Percentiles rank a stretch among this genome's conserved stretches.
Evolutionary conservation across 1,140 invertebrate genomes (phyloP).

Genomic region (Whitmania pigra): DNA sequence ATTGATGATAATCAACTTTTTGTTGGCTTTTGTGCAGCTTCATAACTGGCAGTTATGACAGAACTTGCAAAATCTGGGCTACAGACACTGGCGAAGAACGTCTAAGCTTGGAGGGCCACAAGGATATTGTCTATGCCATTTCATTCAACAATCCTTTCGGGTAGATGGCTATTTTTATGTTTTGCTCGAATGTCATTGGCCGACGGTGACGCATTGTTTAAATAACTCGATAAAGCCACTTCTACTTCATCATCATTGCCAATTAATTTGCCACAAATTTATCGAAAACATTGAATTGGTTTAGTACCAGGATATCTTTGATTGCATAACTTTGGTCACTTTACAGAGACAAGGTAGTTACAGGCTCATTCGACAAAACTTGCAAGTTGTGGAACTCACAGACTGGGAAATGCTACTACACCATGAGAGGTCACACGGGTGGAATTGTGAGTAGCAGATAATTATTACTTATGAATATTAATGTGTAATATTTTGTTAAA

Average conservation of each 20-base stretch:
- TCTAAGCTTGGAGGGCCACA: slow-evolving; percentile 57
- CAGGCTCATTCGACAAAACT: slow-evolving; percentile 67
- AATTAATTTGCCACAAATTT: too few species aligned
- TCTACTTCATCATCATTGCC: too few species aligned
- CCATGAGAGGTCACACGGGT: slow-evolving; percentile 57
- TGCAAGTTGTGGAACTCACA: slow-evolving; percentile 57
- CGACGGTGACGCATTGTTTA: too few species aligned
- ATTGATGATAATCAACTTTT: not conserved
- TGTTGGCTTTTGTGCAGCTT: slow-evolving; percentile 48
- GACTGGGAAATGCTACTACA: slow-evolving; percentile 55
- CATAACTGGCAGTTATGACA: slow-evolving; percentile 66
- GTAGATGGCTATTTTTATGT: slow-evolving; percentile 38
- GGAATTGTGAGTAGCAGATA: slow-evolving; percentile 52
- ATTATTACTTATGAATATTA: too few species aligned
- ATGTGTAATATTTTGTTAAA: too few species aligned
- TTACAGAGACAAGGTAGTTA: slow-evolving; percentile 58
- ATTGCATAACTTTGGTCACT: not conserved
- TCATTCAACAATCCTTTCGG: slow-evolving; percentile 61
- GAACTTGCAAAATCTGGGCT: slow-evolving; percentile 70
- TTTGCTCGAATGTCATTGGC: not conserved
- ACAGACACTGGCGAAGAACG: slow-evolving; percentile 57
- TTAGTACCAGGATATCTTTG: too few species aligned
- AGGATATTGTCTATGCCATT: slow-evolving; percentile 66
- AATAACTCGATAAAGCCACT: too few species aligned
- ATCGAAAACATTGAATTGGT: too few species aligned